Base-by-base conservation (phyloP, 2,888 invertebrate genomes). In the Glyphotaelius pellucidus region DNA sequence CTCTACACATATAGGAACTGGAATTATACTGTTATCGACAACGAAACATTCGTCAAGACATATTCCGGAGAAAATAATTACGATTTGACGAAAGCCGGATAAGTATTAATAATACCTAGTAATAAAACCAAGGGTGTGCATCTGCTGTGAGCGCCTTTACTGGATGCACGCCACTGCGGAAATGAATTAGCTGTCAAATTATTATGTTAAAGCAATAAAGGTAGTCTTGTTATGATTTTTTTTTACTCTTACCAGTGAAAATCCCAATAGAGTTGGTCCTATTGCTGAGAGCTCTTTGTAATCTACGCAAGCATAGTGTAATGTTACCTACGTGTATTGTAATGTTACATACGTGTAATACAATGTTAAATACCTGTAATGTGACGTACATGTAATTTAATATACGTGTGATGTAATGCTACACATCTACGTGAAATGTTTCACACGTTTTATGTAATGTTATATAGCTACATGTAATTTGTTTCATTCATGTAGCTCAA, bases 1-100 rank as follows among this genome's bases (percentile, higher is more conserved):
- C 94, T 97, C 79, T 94, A 95, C 15, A 95, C 96, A 93, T 97
- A 96, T 94, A 95, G 97, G 90, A 95, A 96, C 91, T 96, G 96
- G 94, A 94, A 95, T 88, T 97, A 96, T 93, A 95, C 94, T 93
- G 95, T 97, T 93, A 93, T 97, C 19, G 96, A 97, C 94, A 94
- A 95, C 80, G 94, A 96, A 67, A 96, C 95, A 93, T 97, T 95
- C 91, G 94, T 95, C 35, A 95, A 94, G 93, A 94, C 95, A 25
- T 94, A 93, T 52, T 85, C n/a, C 2, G 92, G 88, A 35, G 86
- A 42, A 86, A 42, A 11, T 86, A 86, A 42, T 32, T 38, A 35
- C 25, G 25, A 67, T 9, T 67, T 67, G 25, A 67, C 67, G 9
- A 67, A 67, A 67, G 67, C 67, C 9, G 67, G 67, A 67, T 67